These are phyloP conservation scores for Nudaria mundana DNA, from an alignment of 2,888 invertebrate genomes.

Conservation along the genomic window DNA sequence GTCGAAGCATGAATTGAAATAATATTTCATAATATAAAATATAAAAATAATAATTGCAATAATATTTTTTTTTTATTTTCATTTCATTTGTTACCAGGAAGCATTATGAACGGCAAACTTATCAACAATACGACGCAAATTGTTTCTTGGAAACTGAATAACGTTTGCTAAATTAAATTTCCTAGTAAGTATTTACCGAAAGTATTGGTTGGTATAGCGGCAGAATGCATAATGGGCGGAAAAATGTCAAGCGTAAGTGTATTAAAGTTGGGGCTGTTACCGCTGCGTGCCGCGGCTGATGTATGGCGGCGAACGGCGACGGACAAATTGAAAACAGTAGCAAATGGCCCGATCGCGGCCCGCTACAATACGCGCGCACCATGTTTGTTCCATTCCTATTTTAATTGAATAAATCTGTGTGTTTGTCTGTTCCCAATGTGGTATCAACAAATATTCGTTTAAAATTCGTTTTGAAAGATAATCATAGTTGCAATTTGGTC, in stretches of 20 bases:
- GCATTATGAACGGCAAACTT: too few relatives aligned
- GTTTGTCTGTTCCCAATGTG: neutral
- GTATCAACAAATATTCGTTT: too few relatives aligned
- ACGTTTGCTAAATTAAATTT: slow-evolving; percentile 44
- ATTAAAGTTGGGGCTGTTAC: slow-evolving; percentile 64
- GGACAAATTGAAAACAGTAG: slow-evolving; percentile 73
- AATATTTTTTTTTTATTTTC: too few relatives aligned
- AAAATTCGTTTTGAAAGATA: neutral
- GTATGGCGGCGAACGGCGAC: slow-evolving; percentile 50
- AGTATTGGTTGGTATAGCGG: slow-evolving; percentile 64
- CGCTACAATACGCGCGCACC: slow-evolving; percentile 43
- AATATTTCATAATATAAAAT: too few relatives aligned
- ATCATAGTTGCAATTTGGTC: too few relatives aligned
- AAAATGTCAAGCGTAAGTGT: slow-evolving; percentile 74
- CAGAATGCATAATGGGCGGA: slow-evolving; percentile 68
- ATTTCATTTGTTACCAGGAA: too few relatives aligned
- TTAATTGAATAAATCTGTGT: slow-evolving; percentile 10
- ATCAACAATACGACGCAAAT: slow-evolving; percentile 15
- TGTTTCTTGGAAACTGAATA: slow-evolving; percentile 38
- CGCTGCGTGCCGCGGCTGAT: slow-evolving; percentile 64
- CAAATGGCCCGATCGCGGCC: slow-evolving; percentile 68
- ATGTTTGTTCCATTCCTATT: slow-evolving; percentile 9
- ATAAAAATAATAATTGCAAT: too few relatives aligned
- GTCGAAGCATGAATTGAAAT: too few relatives aligned
- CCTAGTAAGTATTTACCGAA: slow-evolving; percentile 53